Evolutionary conservation across 2,113 vertebrate species (phyloP).

Genomic region (Archilochus colubris): DNA sequence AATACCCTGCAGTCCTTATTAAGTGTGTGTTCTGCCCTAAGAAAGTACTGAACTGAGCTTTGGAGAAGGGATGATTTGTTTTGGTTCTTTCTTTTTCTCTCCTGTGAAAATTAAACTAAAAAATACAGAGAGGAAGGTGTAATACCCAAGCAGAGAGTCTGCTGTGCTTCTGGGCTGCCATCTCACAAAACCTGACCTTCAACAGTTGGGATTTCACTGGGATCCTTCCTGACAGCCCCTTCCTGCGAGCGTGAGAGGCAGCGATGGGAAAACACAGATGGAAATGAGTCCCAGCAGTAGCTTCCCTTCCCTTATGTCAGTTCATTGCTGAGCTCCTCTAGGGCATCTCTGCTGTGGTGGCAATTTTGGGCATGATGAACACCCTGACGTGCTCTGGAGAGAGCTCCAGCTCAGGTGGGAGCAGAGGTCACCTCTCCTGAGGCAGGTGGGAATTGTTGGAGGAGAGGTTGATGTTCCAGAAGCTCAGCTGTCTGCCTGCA

Average conservation of each 20-base stretch:
- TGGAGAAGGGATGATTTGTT: not conserved
- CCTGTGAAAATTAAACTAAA: not conserved
- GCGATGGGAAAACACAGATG: not conserved
- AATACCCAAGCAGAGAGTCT: not conserved
- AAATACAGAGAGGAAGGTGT: not conserved
- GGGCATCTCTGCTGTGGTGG: rapidly evolving
- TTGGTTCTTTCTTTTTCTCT: not conserved
- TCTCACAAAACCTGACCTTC: not conserved
- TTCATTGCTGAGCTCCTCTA: not conserved
- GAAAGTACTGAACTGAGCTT: not conserved
- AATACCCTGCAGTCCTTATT: not conserved
- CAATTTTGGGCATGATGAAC: not conserved
- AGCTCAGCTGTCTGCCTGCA: not conserved
- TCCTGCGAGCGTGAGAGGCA: not conserved
- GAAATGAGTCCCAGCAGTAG: not conserved
- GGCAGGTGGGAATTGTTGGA: not conserved
- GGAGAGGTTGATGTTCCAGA: not conserved
- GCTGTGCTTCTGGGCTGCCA: not conserved
- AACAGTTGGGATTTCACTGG: not conserved
- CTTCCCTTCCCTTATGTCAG: not conserved
- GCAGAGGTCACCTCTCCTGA: not conserved
- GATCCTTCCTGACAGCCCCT: not conserved
- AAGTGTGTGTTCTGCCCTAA: not conserved
- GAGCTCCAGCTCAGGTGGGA: not conserved
- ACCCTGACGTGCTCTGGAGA: not conserved